Evolutionary conservation across 2,888 invertebrate genomes (phyloP).

Genomic region (Drosophila rubida): DNA sequence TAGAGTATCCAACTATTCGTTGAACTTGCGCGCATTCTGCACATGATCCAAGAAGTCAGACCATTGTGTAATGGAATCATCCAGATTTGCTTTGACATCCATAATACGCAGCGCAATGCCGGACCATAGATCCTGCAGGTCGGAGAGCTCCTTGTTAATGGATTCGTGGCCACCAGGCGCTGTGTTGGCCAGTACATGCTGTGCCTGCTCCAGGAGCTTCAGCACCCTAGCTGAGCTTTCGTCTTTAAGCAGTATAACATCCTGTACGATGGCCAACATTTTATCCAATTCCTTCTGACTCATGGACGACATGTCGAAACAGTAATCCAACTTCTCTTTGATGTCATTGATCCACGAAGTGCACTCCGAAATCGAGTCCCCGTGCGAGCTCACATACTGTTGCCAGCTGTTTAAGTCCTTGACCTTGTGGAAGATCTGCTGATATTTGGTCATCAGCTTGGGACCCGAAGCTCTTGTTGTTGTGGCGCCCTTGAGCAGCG

Average conservation of each 20-base stretch:
- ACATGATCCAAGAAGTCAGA: constrained; percentile 95
- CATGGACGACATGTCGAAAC: constrained; percentile 92
- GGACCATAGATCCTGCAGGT: constrained; percentile 96
- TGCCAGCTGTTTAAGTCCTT: constrained; percentile 98
- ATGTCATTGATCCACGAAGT: constrained; percentile 93
- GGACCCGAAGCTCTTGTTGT: constrained; percentile 92
- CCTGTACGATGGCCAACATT: constrained; percentile 93
- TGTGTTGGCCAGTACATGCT: constrained; percentile 95
- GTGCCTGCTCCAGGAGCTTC: constrained; percentile 94
- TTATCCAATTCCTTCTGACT: constrained; percentile 94
- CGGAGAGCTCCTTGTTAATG: constrained; percentile 92
- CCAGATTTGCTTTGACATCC: constrained; percentile 94
- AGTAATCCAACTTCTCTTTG: constrained; percentile 93
- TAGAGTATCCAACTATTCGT: constrained; percentile 91
- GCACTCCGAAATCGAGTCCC: constrained; percentile 93
- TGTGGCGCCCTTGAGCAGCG: constrained; percentile 90
- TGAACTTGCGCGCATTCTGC: constrained; percentile 92
- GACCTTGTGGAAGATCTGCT: constrained; percentile 94
- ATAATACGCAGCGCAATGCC: constrained; percentile 93
- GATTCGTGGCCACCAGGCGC: constrained; percentile 94
- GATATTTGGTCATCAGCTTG: constrained; percentile 96
- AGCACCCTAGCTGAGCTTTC: constrained; percentile 96
- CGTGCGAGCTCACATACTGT: constrained; percentile 94
- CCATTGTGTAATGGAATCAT: constrained; percentile 96
- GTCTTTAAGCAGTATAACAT: constrained; percentile 95